Evolutionary conservation across 2,797 vertebrate species (phyloP).

Genomic region (Etheostoma nigrum): DNA sequence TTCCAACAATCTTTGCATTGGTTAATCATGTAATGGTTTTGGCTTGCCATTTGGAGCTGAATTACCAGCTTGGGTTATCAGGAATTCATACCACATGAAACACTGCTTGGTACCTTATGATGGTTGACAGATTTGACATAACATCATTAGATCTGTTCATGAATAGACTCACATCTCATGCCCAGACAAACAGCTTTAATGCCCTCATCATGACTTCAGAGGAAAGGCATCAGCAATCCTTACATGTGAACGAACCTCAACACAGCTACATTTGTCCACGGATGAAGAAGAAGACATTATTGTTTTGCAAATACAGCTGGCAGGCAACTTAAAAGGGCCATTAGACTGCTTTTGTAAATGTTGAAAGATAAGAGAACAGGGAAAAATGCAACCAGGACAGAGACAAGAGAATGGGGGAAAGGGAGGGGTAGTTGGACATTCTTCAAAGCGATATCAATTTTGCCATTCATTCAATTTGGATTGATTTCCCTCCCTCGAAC

Average conservation of each 20-base stretch:
- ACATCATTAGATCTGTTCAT: conserved; percentile 55
- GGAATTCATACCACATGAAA: conserved; percentile 73
- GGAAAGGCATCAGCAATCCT: conserved; percentile 67
- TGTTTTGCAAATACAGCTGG: conserved; percentile 84
- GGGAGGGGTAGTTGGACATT: conserved; percentile 48
- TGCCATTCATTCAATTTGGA: conserved; percentile 85
- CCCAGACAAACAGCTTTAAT: conserved; percentile 74
- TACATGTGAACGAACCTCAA: conserved; percentile 68
- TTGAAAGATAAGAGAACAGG: conserved; percentile 84
- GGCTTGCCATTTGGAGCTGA: background rate
- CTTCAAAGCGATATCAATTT: conserved; percentile 88
- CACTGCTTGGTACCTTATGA: conserved; percentile 47
- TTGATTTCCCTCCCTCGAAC: conserved; percentile 76
- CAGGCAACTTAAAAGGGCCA: conserved; percentile 85
- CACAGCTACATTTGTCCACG: conserved; percentile 71
- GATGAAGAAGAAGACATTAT: conserved; percentile 79
- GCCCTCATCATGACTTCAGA: conserved; percentile 78
- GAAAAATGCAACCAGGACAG: conserved; percentile 76
- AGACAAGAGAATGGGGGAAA: conserved; percentile 38
- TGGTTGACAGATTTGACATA: conserved; percentile 75
- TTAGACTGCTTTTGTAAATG: conserved; percentile 85
- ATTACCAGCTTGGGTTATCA: conserved; percentile 41
- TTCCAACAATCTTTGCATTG: conserved; percentile 26
- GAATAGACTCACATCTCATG: conserved; percentile 69
- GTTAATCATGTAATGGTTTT: conserved; percentile 38